phyloP scores from a whole-genome alignment of 2,113 vertebrate genomes.

The Nestor notabilis region DNA sequence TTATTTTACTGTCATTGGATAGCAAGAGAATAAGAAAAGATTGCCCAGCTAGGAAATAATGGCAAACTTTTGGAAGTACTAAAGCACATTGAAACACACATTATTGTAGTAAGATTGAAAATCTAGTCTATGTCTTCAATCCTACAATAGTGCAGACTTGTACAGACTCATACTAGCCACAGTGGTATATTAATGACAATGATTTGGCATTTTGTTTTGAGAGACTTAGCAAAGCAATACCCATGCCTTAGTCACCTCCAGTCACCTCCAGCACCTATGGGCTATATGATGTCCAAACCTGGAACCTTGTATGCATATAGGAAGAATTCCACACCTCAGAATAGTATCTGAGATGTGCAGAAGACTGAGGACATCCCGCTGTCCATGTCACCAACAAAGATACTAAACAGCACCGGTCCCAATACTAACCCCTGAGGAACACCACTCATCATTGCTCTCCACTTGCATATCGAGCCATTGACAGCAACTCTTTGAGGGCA shows the following conservation, averaged over 20 bases:
- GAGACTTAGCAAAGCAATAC: neutral
- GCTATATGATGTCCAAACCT: neutral
- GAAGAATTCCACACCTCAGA: neutral
- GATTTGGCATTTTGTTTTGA: neutral
- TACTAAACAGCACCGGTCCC: neutral
- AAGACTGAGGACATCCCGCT: neutral
- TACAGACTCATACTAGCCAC: neutral
- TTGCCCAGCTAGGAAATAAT: neutral
- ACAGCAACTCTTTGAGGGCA: neutral
- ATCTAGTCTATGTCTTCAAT: neutral
- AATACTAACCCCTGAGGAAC: neutral
- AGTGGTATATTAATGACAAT: neutral
- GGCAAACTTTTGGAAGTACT: neutral
- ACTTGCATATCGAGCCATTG: neutral
- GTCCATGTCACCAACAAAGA: neutral
- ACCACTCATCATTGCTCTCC: too few species aligned
- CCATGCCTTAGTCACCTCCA: neutral
- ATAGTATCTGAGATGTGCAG: neutral
- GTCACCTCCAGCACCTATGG: neutral
- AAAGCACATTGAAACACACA: neutral
- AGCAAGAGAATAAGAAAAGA: constrained; percentile 13
- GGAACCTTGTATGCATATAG: neutral
- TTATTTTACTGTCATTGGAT: neutral
- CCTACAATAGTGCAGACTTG: neutral
- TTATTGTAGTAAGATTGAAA: neutral